Conservation (phyloP, 2,797 vertebrate species). For the Diplodus puntazzo region DNA sequence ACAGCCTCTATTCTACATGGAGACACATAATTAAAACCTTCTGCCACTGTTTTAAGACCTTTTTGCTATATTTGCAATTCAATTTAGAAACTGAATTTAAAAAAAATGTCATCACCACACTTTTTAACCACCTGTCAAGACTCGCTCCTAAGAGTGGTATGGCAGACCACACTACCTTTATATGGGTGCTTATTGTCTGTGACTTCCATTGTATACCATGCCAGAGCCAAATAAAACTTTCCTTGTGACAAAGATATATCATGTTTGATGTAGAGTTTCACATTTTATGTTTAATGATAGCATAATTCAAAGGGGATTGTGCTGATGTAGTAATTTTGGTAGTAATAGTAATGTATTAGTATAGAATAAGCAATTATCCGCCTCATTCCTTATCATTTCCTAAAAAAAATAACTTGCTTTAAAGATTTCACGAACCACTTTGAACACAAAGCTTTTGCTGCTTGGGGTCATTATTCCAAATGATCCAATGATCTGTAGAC, state of each 20-base stretch:
- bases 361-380: background rate
- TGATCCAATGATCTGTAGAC: slow-evolving; percentile 43
- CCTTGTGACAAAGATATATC: too few species aligned
- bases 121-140: background rate
- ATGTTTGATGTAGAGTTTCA: background rate
- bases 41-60: background rate
- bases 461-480: slow-evolving; percentile 24
- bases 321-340: background rate
- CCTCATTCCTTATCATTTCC: background rate
- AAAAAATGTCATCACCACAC: background rate
- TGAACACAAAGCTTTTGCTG: background rate
- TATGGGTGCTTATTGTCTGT: background rate
- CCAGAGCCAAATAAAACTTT: background rate
- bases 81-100: background rate
- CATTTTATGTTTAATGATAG: background rate
- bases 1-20: background rate
- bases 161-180: background rate
- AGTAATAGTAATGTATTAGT: background rate
- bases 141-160: background rate
- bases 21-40: background rate
- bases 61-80: background rate
- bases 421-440: background rate
- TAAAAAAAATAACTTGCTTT: background rate
- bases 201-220: background rate
- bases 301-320: background rate